Evolutionary conservation across 23 tunicate species (phyloP), one percentile per base, ranked within the genome.

Genomic region (Pegea sp.): DNA sequence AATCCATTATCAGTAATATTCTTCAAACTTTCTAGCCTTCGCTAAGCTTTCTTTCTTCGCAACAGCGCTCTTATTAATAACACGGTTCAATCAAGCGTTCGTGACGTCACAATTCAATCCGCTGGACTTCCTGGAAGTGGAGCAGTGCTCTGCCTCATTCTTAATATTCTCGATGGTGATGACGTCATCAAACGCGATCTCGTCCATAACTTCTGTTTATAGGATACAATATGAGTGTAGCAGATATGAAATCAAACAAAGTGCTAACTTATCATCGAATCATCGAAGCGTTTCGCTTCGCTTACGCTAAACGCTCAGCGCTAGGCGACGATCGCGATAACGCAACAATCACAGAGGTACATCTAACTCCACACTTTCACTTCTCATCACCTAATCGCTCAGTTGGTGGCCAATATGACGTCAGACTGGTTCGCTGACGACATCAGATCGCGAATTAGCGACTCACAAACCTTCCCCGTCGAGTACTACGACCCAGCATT

Each of bases 41-140:
- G 11, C 16, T n/a, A n/a, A n/a, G n/a, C n/a, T n/a, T n/a, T n/a
- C 46, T 11, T 38, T 38, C 13, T 38, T 38, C 13, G 11, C 16
- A 8, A 8, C 16, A 38, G 46, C 13, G 16, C 46, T 11, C 13
- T 38, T 11, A 8, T 38, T 8, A 38, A 38, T 11, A 16, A 38
- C 13, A 16, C 46, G 11, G 16, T 38, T 11, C 16, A 11, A 16
- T 38, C 46, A 8, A 16, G 68, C 2, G 29, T 72, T 8, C 84
- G 71, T 29, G 56, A 74, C 25, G 25, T 67, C 42, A 73, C 76
- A 21, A 28, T 72, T 26, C 67, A 57, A 43, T 63, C 84, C 0
- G 72, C 95, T 30, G 95, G 95, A 34, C 70, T 77, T 0, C 95
- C 95, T 0, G 73, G 77, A 38, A 74, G 95, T 30, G 95, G 95